Conservation (phyloP, 2,888 invertebrate genomes). For the Melanchra persicariae region DNA sequence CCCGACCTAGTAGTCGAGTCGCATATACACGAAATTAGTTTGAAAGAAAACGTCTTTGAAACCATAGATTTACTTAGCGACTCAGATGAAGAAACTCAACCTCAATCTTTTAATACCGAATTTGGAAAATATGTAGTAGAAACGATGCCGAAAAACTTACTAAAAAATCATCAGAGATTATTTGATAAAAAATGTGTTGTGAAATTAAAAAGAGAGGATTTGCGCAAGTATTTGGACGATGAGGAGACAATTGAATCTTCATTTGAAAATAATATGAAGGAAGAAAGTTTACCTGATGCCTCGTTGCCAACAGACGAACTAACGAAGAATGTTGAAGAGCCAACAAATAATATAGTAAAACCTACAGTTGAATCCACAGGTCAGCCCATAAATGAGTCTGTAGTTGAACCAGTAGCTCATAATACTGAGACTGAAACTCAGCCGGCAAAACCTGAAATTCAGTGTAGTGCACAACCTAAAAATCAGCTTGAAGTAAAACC, state of each 20-base stretch:
- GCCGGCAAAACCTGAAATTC: constrained; percentile 2
- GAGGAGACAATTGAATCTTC: background rate
- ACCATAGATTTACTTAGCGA: constrained; percentile 85
- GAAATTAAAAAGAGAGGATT: constrained; percentile 66
- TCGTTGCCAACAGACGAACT: constrained; percentile 8
- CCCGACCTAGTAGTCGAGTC: constrained; percentile 66
- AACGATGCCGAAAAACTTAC: constrained; percentile 64
- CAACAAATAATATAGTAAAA: background rate
- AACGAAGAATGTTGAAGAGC: background rate
- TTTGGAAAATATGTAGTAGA: constrained; percentile 77
- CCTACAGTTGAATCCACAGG: background rate
- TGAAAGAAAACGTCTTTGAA: constrained; percentile 66
- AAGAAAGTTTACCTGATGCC: background rate
- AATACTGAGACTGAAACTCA: constrained; percentile 6
- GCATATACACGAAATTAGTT: constrained; percentile 68
- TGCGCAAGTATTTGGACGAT: constrained; percentile 28
- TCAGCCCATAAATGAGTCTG: constrained; percentile 1
- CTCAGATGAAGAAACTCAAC: constrained; percentile 77
- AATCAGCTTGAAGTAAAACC: background rate
- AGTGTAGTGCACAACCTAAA: background rate
- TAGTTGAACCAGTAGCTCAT: background rate
- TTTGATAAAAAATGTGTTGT: constrained; percentile 78
- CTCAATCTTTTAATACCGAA: constrained; percentile 74
- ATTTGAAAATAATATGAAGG: background rate
- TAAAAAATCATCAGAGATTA: constrained; percentile 76